These are phyloP conservation scores for Drosophila neonasuta DNA, from an alignment of 2,888 invertebrate genomes.

Conservation along the genomic window DNA sequence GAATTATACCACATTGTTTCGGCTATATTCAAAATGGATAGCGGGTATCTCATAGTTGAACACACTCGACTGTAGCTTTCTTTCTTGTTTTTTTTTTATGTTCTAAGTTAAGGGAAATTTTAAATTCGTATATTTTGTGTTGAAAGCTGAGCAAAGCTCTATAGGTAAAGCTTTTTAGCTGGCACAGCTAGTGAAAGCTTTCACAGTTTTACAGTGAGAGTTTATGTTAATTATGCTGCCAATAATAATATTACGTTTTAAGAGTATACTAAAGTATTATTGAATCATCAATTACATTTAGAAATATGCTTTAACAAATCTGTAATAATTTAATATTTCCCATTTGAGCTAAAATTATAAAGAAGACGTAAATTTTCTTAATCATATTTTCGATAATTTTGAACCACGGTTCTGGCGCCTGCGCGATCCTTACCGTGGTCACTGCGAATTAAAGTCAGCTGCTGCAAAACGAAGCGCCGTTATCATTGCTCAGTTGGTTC, in stretches of 20 bases:
- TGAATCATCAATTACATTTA: too few species aligned
- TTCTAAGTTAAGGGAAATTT: not conserved
- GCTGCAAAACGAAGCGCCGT: slow-evolving; percentile 33
- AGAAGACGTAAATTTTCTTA: too few species aligned
- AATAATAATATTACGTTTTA: slow-evolving; percentile 13
- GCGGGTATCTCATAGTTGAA: too few species aligned
- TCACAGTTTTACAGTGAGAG: slow-evolving; percentile 23
- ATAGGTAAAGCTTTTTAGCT: not conserved
- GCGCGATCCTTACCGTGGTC: slow-evolving; percentile 34
- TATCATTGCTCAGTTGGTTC: slow-evolving; percentile 28
- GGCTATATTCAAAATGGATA: too few species aligned
- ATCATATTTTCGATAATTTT: slow-evolving; percentile 2
- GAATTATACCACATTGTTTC: too few species aligned
- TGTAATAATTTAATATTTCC: too few species aligned
- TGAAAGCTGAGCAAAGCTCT: not conserved
- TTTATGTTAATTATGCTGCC: slow-evolving; percentile 17
- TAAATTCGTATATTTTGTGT: not conserved
- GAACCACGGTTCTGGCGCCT: slow-evolving; percentile 46
- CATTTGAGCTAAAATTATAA: too few species aligned
- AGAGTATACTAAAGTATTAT: too few species aligned
- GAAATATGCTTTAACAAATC: too few species aligned
- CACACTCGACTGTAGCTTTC: too few species aligned
- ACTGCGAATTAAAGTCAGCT: slow-evolving; percentile 38
- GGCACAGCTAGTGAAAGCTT: not conserved
- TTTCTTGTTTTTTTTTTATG: too few species aligned